A percentile compares a stretch with the other conserved stretches of the same genome.
These are phyloP conservation scores for Caretta caretta DNA, from an alignment of 2,113 vertebrate genomes.

Conservation along the genomic window DNA sequence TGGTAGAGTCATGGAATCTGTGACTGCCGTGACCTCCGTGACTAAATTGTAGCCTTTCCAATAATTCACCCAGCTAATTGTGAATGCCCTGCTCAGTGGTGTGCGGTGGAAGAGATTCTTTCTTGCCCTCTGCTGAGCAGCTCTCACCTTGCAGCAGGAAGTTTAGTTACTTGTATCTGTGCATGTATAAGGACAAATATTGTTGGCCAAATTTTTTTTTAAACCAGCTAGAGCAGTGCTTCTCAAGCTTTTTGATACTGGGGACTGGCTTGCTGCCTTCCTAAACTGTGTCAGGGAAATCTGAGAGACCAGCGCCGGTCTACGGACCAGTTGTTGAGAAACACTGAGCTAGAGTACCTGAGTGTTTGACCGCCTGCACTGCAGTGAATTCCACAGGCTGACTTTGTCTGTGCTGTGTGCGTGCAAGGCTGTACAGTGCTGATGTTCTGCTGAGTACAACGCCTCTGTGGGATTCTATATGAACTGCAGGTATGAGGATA, in stretches of 20 bases:
- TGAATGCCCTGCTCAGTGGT: background rate
- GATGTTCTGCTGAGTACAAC: background rate
- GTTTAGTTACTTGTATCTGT: background rate
- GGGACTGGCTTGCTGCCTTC: background rate
- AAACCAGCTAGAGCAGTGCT: background rate
- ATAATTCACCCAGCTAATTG: background rate
- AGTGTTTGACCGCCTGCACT: slow-evolving; percentile 5
- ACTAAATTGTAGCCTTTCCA: too few relatives aligned
- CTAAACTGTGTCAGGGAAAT: background rate
- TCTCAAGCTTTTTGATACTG: background rate
- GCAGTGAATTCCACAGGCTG: background rate
- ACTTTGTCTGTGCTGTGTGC: background rate
- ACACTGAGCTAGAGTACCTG: background rate
- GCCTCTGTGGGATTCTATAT: background rate
- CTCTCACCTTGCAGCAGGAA: background rate
- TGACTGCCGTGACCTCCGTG: too few relatives aligned
- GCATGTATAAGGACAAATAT: background rate
- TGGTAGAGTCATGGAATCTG: too few relatives aligned
- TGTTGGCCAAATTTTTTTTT: background rate
- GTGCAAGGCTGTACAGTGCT: background rate
- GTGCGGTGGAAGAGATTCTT: background rate
- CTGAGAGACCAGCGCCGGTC: background rate
- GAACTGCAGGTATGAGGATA: slow-evolving; percentile 6
- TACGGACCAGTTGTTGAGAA: background rate
- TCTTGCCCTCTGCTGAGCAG: background rate